These are phyloP conservation scores for Desoria tigrina DNA, from an alignment of 2,888 invertebrate genomes.

Conservation along the genomic window DNA sequence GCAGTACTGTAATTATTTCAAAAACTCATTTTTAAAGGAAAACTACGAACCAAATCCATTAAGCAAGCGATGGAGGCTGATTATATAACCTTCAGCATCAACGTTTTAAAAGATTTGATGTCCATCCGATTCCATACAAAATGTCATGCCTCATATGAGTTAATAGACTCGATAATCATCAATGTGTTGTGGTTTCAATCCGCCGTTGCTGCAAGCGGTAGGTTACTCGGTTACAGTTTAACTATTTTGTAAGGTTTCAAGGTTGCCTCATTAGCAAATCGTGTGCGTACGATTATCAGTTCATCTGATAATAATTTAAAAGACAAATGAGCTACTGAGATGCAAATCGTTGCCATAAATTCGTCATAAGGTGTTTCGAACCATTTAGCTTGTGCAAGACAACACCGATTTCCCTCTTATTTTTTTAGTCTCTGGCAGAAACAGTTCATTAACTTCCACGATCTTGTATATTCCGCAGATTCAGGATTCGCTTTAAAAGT, in stretches of 20 bases:
- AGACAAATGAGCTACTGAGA: too few relatives aligned
- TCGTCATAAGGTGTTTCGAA: not conserved
- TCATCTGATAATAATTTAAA: too few relatives aligned
- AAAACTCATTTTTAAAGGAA: constrained; percentile 18
- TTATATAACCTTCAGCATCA: constrained; percentile 26
- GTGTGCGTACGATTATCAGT: too few relatives aligned
- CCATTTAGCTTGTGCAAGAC: not conserved
- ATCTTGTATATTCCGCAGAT: constrained; percentile 55
- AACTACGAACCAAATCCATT: constrained; percentile 19
- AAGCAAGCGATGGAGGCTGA: constrained; percentile 31
- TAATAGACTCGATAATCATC: constrained; percentile 34
- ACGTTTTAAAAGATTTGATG: constrained; percentile 26
- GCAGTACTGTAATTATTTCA: not conserved
- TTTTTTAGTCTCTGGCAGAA: too few relatives aligned
- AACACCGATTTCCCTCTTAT: too few relatives aligned
- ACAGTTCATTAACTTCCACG: too few relatives aligned
- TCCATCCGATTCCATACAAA: not conserved
- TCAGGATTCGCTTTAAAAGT: constrained; percentile 68
- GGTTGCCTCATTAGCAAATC: too few relatives aligned
- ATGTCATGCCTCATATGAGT: constrained; percentile 21
- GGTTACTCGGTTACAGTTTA: too few relatives aligned
- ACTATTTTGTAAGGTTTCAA: too few relatives aligned
- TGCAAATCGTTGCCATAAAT: too few relatives aligned
- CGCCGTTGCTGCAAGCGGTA: constrained; percentile 47
- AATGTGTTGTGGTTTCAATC: constrained; percentile 43